Evolutionary conservation across 1,140 invertebrate genomes (phyloP).

Genomic region (Forficula auricularia): DNA sequence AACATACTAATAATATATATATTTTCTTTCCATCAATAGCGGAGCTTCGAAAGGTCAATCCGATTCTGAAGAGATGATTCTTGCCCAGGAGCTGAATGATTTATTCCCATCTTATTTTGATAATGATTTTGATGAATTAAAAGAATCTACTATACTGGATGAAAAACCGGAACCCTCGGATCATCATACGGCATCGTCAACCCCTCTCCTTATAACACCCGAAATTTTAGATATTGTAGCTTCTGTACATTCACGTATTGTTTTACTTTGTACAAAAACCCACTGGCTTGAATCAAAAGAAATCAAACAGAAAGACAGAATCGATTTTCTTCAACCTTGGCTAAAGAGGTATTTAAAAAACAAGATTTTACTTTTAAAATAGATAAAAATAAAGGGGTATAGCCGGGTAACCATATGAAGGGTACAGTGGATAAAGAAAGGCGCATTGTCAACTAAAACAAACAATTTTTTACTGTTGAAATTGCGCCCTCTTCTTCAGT

Average conservation of each 20-base stretch:
- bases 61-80: conserved; percentile 55
- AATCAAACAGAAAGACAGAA: too few species aligned
- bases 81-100: conserved; percentile 45
- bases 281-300: conserved; percentile 12
- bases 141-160: conserved; percentile 8
- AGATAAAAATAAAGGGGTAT: too few species aligned
- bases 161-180: conserved; percentile 1
- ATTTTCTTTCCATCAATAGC: conserved; percentile 9
- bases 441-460: too few species aligned
- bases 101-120: conserved; percentile 62
- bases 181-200: background rate
- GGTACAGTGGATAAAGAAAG: too few species aligned
- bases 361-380: too few species aligned
- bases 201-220: conserved; percentile 7
- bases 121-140: conserved; percentile 41
- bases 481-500: too few species aligned
- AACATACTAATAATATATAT: too few species aligned
- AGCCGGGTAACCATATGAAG: too few species aligned
- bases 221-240: conserved; percentile 9
- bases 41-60: conserved; percentile 30
- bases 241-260: conserved; percentile 16
- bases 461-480: too few species aligned
- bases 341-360: too few species aligned
- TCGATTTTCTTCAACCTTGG: too few species aligned
- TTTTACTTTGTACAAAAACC: conserved; percentile 16